A percentile compares a stretch with the other conserved stretches of the same genome.
phyloP scores from a whole-genome alignment of 2,113 vertebrate genomes.

The Hippocampus comes region DNA sequence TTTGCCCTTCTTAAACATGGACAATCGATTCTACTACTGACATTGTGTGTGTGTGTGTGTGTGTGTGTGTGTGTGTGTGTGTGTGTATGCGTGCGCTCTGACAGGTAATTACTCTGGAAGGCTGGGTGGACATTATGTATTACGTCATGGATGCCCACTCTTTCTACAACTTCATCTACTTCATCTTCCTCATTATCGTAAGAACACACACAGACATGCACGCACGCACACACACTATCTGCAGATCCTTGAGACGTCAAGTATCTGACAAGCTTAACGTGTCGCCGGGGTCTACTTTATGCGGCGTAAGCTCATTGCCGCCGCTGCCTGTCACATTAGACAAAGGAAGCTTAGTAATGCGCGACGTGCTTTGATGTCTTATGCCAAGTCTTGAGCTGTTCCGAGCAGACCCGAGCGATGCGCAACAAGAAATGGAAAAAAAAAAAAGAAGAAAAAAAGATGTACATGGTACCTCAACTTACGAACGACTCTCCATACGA shows the following conservation, averaged over 20 bases:
- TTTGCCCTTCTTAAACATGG: neutral
- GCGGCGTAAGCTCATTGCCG: neutral
- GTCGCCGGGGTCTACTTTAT: neutral
- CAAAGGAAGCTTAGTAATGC: neutral
- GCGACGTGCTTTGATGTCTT: slow-evolving; percentile 4
- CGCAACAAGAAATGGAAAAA: too few species aligned
- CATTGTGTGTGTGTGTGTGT: slow-evolving; percentile 1
- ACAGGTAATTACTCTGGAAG: slow-evolving; percentile 70
- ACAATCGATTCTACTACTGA: neutral
- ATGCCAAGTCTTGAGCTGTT: neutral
- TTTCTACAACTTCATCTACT: slow-evolving; percentile 74
- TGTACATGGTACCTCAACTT: too few species aligned
- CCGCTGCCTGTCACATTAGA: neutral
- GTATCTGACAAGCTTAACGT: neutral
- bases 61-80: slow-evolving; percentile 3
- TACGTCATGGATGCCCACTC: slow-evolving; percentile 74
- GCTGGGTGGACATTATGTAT: slow-evolving; percentile 74
- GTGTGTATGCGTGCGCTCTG: neutral
- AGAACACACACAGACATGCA: slow-evolving; percentile 20
- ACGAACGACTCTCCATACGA: too few species aligned
- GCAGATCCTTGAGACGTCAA: neutral
- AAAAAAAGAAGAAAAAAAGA: too few species aligned
- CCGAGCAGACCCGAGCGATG: neutral
- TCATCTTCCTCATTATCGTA: slow-evolving; percentile 73
- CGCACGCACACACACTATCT: neutral